These are phyloP conservation scores for Drosophila quadrilineata DNA, from an alignment of 1,140 invertebrate genomes.

Conservation along the genomic window DNA sequence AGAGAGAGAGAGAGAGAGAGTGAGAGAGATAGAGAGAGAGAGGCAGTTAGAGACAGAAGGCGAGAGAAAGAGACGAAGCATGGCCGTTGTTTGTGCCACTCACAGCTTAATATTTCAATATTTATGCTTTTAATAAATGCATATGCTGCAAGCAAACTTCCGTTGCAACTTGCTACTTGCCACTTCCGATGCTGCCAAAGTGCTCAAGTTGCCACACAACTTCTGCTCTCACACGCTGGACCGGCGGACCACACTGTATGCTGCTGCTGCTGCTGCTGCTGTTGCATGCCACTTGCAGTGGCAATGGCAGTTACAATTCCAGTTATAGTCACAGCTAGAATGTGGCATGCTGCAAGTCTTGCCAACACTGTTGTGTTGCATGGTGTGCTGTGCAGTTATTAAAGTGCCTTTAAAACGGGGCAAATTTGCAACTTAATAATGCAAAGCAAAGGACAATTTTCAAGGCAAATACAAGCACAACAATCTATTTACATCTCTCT, in stretches of 20 bases:
- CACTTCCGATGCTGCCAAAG: slow-evolving; percentile 44
- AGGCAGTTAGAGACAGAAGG: background rate
- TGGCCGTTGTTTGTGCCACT: slow-evolving; percentile 71
- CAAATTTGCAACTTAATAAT: background rate
- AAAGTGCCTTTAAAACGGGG: slow-evolving; percentile 1
- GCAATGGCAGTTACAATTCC: background rate
- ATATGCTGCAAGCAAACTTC: slow-evolving; percentile 72
- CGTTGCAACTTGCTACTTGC: slow-evolving; percentile 37
- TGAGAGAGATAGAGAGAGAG: background rate
- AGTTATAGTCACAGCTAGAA: background rate
- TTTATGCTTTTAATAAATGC: slow-evolving; percentile 80
- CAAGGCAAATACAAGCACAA: no score
- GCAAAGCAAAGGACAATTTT: background rate
- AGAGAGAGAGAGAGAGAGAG: background rate
- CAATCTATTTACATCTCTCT: no score
- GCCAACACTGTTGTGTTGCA: no score
- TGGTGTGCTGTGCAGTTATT: slow-evolving; percentile 3
- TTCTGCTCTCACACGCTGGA: slow-evolving; percentile 11
- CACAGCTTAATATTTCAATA: slow-evolving; percentile 79
- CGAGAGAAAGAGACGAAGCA: background rate
- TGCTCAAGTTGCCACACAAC: slow-evolving; percentile 41
- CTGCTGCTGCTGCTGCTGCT: background rate
- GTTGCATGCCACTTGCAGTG: slow-evolving; percentile 17
- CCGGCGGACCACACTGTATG: background rate
- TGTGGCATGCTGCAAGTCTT: background rate